Percentiles rank a stretch among this genome's conserved stretches.
These are phyloP conservation scores for Merops nubicus DNA, from an alignment of 2,113 vertebrate species.

Conservation along the genomic window DNA sequence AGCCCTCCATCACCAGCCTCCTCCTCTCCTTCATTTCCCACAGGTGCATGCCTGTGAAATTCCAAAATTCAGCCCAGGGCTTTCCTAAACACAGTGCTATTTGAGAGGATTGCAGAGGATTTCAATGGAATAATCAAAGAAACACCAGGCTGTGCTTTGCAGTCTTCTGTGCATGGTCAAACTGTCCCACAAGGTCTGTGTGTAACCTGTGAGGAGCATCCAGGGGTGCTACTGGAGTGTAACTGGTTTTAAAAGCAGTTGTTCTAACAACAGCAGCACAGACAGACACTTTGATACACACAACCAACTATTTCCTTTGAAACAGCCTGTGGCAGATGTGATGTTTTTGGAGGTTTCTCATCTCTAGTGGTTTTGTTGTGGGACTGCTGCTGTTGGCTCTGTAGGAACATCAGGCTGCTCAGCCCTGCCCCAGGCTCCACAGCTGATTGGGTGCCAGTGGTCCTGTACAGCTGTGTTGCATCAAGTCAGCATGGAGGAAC, in stretches of 20 bases:
- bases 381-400: neutral
- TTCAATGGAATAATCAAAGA: neutral
- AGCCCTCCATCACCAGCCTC: neutral
- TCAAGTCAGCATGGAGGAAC: neutral
- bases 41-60: neutral
- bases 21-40: neutral
- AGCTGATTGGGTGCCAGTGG: neutral
- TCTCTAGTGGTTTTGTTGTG: neutral
- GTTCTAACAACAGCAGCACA: neutral
- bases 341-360: neutral
- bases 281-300: neutral
- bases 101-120: neutral
- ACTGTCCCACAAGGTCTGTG: neutral
- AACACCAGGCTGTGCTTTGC: fast-evolving
- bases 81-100: neutral
- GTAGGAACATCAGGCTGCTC: neutral
- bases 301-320: neutral
- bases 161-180: neutral
- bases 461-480: neutral
- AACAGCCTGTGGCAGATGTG: neutral
- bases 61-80: neutral
- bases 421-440: neutral
- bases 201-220: neutral
- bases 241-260: neutral
- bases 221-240: neutral